These are phyloP conservation scores for Sebastes steindachneri DNA, from an alignment of 2,797 vertebrate species.

Conservation along the genomic window DNA sequence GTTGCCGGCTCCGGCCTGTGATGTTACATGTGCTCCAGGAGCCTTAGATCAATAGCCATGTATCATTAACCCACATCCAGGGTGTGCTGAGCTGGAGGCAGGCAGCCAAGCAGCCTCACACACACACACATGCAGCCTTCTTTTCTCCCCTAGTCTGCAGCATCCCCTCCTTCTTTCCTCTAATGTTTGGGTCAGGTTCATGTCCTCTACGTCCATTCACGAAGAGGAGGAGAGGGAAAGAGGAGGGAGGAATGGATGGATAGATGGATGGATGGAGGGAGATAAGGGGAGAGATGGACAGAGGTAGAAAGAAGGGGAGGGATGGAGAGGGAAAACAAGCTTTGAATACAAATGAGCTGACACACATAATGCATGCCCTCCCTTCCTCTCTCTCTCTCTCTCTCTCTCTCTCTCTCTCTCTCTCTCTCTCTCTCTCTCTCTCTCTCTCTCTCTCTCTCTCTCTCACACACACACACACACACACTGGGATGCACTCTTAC, in stretches of 20 bases:
- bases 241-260: neutral
- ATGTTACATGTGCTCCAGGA: conserved; percentile 28
- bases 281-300: conserved; percentile 26
- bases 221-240: neutral
- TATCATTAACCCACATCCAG: conserved; percentile 68
- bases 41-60: conserved; percentile 50
- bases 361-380: conserved; percentile 71
- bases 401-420: conserved; percentile 17
- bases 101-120: neutral
- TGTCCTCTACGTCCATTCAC: conserved; percentile 41
- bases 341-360: conserved; percentile 84
- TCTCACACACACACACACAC: conserved; percentile 41
- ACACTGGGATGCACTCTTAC: conserved; percentile 29
- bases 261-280: conserved; percentile 15
- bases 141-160: neutral
- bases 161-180: conserved; percentile 28
- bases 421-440: conserved; percentile 16
- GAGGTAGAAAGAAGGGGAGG: conserved; percentile 30
- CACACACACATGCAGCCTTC: neutral
- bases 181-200: conserved; percentile 46
- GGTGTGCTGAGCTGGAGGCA: conserved; percentile 23
- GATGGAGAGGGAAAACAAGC: conserved; percentile 57
- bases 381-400: conserved; percentile 25
- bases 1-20: conserved; percentile 32
- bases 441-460: conserved; percentile 21